Evolutionary conservation across 2,797 vertebrate genomes (phyloP), one percentile per base, ranked within the genome.

Genomic region (Enteromius anoplus): DNA sequence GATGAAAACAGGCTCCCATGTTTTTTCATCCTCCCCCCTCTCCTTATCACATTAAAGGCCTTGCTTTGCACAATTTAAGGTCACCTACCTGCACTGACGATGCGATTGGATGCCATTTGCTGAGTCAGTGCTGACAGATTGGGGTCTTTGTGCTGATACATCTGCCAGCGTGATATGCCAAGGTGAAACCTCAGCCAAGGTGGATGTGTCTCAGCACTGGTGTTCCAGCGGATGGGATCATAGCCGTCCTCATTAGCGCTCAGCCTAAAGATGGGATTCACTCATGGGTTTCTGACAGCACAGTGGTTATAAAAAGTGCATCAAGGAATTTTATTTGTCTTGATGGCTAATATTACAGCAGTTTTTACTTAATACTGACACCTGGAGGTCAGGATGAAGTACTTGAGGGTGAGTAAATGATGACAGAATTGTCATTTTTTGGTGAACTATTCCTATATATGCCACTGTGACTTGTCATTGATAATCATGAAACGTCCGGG

Each of bases 121-220:
- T 58, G 71, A 62, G 86, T 88, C 42, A 95, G 89, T 0, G 12
- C 4, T 3, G 86, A 88, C 89, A 93, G 85, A 87, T 92, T 89
- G 64, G 93, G 90, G 87, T 96, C 94, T n/a, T 0, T 87, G n/a
- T 93, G 93, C 12, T 91, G 84, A 76, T 95, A 96, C 75, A 97
- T 92, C 90, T 95, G 93, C 60, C 94, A 95, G 85, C 94, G 94
- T 72, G 94, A 93, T 88, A 96, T 97, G 69, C 93, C 92, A 0
- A 96, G 83, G 15, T 96, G 95, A 89, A 96, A 95, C 32, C 92
- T 93, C 29, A 95, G 92, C 95, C 94, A 95, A 1, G 93, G 70
- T 0, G 96, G 94, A 12, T 93, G 93, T 64, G 93, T 93, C 40
- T 83, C 62, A 1, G 80, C 84, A 81, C 81, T 93, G 84, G 88